phyloP scores from a whole-genome alignment of 2,888 invertebrate genomes.

The Junonia oenone region DNA sequence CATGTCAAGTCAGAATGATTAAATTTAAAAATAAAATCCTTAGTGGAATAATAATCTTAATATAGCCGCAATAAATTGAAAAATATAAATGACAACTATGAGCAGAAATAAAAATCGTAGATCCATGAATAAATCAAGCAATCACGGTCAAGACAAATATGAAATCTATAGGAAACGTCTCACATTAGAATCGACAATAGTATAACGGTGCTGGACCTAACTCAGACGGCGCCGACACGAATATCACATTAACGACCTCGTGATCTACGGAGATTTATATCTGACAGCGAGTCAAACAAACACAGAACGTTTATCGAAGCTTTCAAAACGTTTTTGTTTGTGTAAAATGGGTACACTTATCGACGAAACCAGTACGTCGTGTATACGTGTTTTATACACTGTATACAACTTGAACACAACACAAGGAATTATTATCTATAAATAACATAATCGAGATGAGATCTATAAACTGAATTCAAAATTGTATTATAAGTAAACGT shows the following conservation, averaged over 20 bases:
- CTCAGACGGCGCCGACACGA: constrained; percentile 70
- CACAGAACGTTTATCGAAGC: constrained; percentile 19
- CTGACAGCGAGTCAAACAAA: constrained; percentile 53
- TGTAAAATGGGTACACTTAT: constrained; percentile 14
- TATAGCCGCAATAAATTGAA: too few relatives aligned
- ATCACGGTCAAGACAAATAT: constrained; percentile 65
- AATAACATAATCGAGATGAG: too few relatives aligned
- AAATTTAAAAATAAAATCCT: too few relatives aligned
- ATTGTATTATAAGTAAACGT: too few relatives aligned
- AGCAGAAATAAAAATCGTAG: neutral
- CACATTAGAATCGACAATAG: constrained; percentile 70
- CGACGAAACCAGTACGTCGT: neutral
- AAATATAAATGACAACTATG: too few relatives aligned
- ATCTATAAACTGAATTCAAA: too few relatives aligned
- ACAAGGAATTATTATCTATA: too few relatives aligned
- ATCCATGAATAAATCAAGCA: constrained; percentile 28
- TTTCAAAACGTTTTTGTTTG: constrained; percentile 26
- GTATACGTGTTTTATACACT: neutral
- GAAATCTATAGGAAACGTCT: constrained; percentile 49
- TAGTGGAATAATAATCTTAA: too few relatives aligned
- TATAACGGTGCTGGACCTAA: constrained; percentile 60
- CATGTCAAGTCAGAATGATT: too few relatives aligned
- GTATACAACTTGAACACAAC: neutral
- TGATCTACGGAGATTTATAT: constrained; percentile 74
- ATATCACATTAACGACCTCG: constrained; percentile 76